Evolutionary conservation across 2,113 vertebrate species (phyloP).

Genomic region (Grallaria varia): DNA sequence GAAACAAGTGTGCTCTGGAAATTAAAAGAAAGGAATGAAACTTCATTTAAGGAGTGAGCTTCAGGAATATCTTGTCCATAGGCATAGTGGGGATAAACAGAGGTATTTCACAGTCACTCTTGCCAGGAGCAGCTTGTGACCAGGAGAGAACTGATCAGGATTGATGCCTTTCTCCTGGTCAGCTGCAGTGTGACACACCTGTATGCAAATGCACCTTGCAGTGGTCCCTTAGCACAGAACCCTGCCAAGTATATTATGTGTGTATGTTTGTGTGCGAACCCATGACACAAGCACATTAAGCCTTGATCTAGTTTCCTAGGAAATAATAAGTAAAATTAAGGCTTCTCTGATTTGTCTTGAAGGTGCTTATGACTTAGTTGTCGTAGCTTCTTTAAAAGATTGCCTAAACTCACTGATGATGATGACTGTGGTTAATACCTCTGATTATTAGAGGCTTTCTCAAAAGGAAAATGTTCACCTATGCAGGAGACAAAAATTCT

Average conservation of each 20-base stretch:
- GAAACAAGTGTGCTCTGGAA: background rate
- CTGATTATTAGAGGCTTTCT: background rate
- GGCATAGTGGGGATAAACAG: background rate
- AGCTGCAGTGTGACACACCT: background rate
- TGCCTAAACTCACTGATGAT: background rate
- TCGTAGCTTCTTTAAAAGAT: background rate
- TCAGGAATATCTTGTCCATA: background rate
- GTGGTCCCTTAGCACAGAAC: background rate
- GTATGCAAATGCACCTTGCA: background rate
- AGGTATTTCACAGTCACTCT: background rate
- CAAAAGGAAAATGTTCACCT: background rate
- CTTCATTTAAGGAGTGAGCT: background rate
- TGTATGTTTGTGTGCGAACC: background rate
- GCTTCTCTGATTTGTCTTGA: background rate
- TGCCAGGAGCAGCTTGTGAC: background rate
- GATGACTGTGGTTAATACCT: background rate
- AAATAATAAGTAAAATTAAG: background rate
- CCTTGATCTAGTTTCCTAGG: background rate
- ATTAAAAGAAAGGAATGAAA: background rate
- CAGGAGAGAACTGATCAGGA: background rate
- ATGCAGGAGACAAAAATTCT: background rate
- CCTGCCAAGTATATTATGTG: accelerated
- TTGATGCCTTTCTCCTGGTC: background rate
- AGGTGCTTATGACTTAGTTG: background rate
- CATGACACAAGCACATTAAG: background rate